Percentiles rank a stretch among this genome's conserved stretches.
Conservation (phyloP, 1,140 invertebrate genomes). For the Zaprionus kolodkinae region DNA sequence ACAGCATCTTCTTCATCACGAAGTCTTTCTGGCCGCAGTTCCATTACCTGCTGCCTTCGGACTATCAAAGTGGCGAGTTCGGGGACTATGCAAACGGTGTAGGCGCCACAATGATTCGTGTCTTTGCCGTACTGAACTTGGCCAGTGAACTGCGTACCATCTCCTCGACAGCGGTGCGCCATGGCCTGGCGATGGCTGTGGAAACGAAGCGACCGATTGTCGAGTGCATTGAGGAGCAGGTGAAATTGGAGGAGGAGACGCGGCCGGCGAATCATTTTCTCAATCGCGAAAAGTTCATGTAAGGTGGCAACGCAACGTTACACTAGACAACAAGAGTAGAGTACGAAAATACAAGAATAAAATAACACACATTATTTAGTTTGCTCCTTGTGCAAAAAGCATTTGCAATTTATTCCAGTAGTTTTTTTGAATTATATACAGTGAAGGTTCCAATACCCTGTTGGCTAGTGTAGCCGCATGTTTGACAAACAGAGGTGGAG, state of each 20-base stretch:
- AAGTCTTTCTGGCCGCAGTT: conserved; percentile 91
- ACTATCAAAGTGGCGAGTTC: conserved; percentile 91
- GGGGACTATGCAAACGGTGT: conserved; percentile 89
- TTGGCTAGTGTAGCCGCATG: background rate
- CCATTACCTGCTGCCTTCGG: conserved; percentile 90
- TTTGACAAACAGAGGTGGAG: conserved; percentile 53
- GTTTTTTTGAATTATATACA: background rate
- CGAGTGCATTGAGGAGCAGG: conserved; percentile 85
- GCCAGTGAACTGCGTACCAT: conserved; percentile 87
- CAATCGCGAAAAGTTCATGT: conserved; percentile 83
- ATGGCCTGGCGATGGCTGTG: conserved; percentile 86
- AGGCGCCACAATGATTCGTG: conserved; percentile 87
- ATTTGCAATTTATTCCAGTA: background rate
- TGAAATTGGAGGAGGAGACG: conserved; percentile 69
- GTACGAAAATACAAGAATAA: background rate
- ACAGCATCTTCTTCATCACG: conserved; percentile 89
- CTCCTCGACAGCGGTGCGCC: conserved; percentile 86
- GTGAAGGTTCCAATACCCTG: background rate
- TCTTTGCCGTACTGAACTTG: conserved; percentile 88
- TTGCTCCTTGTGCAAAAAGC: background rate
- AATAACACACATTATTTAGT: background rate
- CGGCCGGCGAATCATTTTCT: conserved; percentile 85
- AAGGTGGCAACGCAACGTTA: background rate
- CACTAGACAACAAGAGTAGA: background rate
- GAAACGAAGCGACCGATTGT: conserved; percentile 85